Conservation (phyloP, 2,113 vertebrate genomes). For the Paradisaea rubra region DNA sequence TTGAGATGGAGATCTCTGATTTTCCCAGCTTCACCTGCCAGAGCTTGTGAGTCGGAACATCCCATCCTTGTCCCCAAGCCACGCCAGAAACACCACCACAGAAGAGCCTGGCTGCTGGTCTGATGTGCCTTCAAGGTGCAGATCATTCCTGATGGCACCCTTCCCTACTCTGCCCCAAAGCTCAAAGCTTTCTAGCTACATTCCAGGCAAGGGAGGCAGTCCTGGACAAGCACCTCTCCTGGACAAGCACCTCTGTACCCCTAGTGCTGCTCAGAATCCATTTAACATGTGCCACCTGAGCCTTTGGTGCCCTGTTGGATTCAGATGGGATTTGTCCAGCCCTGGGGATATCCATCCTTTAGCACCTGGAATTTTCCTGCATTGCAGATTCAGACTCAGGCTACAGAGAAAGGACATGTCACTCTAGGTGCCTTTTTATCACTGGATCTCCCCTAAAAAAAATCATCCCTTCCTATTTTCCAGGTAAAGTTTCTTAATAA, state of each 20-base stretch:
- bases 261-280: neutral
- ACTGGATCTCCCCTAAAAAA: neutral
- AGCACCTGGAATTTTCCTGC: neutral
- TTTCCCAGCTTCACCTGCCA: neutral
- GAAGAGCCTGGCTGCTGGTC: neutral
- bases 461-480: neutral
- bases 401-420: neutral
- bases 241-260: neutral
- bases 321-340: neutral
- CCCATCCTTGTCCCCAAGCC: neutral
- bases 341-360: neutral
- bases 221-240: neutral
- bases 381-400: neutral
- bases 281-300: rapidly evolving
- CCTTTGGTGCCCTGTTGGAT: neutral
- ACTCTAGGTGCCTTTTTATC: neutral
- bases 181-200: neutral
- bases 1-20: neutral
- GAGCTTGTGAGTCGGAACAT: neutral
- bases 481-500: neutral
- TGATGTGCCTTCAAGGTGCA: neutral
- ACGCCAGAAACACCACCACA: rapidly evolving
- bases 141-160: no score
- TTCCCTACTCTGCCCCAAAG: neutral
- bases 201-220: neutral